Evolutionary conservation across 2,888 invertebrate species (phyloP).

Genomic region (Orchesellides sinensis): DNA sequence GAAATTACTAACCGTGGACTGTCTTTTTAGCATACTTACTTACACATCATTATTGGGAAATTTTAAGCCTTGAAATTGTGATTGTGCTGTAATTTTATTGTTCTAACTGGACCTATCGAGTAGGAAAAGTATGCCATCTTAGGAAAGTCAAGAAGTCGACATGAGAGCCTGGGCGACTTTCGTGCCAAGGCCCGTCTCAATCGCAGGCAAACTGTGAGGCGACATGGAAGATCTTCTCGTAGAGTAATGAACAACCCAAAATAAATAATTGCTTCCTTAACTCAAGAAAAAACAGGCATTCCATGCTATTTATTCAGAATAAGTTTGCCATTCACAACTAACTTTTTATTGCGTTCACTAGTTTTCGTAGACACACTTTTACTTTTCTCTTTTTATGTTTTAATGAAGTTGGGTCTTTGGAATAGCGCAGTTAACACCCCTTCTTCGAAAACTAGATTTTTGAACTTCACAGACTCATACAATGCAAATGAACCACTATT

Average conservation of each 20-base stretch:
- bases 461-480: neutral
- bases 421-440: neutral
- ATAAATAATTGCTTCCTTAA: conserved; percentile 28
- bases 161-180: conserved; percentile 68
- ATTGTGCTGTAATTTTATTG: neutral
- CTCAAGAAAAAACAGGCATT: neutral
- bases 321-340: conserved; percentile 33
- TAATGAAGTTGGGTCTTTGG: neutral
- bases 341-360: conserved; percentile 22
- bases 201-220: conserved; percentile 72
- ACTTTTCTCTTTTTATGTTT: conserved; percentile 8
- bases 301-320: no score
- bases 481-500: conserved; percentile 34
- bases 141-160: conserved; percentile 68
- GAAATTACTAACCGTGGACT: no score
- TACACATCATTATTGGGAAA: no score
- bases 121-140: conserved; percentile 68
- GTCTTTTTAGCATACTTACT: no score
- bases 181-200: conserved; percentile 69
- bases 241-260: conserved; percentile 68
- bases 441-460: neutral
- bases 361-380: neutral
- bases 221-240: conserved; percentile 72
- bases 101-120: conserved; percentile 2
- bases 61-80: neutral